Base-by-base conservation (phyloP, 2,797 vertebrate species). In the Enteromius thamalakanensis region DNA sequence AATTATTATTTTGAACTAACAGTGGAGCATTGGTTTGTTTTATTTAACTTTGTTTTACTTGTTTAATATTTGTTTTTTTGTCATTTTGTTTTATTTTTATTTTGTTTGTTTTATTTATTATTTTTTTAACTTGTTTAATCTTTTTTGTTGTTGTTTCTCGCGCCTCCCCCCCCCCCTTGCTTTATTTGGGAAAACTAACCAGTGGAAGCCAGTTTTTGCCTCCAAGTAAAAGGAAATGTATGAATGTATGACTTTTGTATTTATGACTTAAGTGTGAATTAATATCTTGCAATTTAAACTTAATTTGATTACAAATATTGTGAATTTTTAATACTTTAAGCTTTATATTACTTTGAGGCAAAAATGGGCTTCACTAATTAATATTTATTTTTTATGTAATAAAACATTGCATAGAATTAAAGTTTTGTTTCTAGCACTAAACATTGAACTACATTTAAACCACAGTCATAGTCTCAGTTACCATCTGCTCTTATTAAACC, bases 401-500 rank as follows among this genome's bases (percentile, higher is more conserved):
- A 8, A 7, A 70, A 17, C 14, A 37, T 75, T 55, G 19, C 6
- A 55, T 37, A 8, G 32, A 45, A 42, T 62, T 11, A 64, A 26
- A 29, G 26, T 62, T 78, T 34, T 32, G 19, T 14, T 42, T 3
- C 19, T 9, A 15, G 55, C 0, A 1, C 19, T 15, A 37, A 74
- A 72, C 7, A 42, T 67, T 14, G 23, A 26, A 26, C 26, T 26
- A 26, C 26, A 26, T 26, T 26, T 19, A 34, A 76, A 40, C 34
- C 62, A 45, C 37, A 45, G 55, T 26, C 37, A 12, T 60, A 42
- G 53, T 65, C 32, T 70, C 55, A 6, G 34, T 47, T 21, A 70
- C 53, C 53, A 60, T 83, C 42, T 83, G 81, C 40, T 69, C 11
- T 9, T 42, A 45, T 68, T 76, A 40, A 45, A 45, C 15, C 47